Conservation (phyloP, 2,113 vertebrate genomes). For the Calidris pygmaea region DNA sequence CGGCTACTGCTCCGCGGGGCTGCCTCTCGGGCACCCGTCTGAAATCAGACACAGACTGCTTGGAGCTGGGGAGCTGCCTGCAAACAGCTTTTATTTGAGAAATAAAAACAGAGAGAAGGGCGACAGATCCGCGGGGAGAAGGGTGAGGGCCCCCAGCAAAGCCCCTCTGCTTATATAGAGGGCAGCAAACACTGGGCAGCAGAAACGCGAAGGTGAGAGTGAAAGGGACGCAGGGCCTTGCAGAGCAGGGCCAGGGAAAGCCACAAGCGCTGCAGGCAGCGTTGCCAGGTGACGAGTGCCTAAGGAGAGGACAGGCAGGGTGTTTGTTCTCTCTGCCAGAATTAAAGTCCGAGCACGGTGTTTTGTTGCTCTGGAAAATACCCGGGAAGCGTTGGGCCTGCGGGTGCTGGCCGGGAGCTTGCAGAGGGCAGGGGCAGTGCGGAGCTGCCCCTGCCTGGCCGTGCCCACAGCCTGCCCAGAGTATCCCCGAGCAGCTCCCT, state of each 20-base stretch:
- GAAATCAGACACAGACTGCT: accelerated
- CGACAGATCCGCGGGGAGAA: accelerated
- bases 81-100: not conserved
- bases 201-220: not conserved
- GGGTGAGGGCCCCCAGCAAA: accelerated
- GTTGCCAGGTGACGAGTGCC: not conserved
- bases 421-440: accelerated
- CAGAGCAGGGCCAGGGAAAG: not conserved
- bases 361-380: not conserved
- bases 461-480: not conserved
- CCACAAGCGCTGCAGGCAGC: not conserved
- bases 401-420: not conserved
- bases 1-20: not conserved
- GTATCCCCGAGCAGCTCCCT: not conserved
- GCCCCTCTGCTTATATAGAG: not conserved
- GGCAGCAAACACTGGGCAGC: not conserved
- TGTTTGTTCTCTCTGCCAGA: accelerated
- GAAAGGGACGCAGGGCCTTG: not conserved
- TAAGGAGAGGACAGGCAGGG: not conserved
- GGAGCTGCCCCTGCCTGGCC: not conserved
- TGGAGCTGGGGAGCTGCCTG: not conserved
- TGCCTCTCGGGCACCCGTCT: not conserved
- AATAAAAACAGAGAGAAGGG: not conserved
- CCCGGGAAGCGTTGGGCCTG: not conserved
- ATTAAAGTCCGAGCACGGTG: not conserved